Base-by-base conservation (phyloP, 2,113 vertebrate genomes). In the Lethenteron camtschaticum region DNA sequence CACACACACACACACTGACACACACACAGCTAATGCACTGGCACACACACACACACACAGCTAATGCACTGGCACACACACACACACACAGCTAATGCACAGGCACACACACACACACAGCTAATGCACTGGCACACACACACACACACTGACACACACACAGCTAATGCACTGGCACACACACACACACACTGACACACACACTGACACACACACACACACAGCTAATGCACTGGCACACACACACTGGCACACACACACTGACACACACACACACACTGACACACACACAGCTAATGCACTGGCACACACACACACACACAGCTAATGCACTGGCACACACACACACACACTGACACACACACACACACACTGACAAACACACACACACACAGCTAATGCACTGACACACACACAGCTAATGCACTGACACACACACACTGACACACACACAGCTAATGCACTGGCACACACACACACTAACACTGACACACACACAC, bases 401-500 rank as follows among this genome's bases (percentile, higher is more conserved):
- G n/a, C 8, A 66, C 2, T 9, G 8, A 66, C 60, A 66, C 60
- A 66, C 60, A 63, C 59, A 63, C 13, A 63, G n/a, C n/a, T n/a
- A n/a, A n/a, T n/a, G n/a, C n/a, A n/a, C 4, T 14, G 2, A 63
- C 59, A 63, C 13, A 14, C 13, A 63, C 59, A 66, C 60, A 66
- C 60, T n/a, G 3, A 66, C 60, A 66, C 60, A 66, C 60, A 66
- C 20, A 66, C 10, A 63, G n/a, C n/a, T n/a, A n/a, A n/a, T n/a
- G n/a, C 59, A 63, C 59, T 14, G 13, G 4, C 59, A 63, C 59
- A 16, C 13, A 16, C 12, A 60, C 59, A 60, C 59, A 60, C 59
- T n/a, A n/a, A n/a, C n/a, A 60, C 59, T 13, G 12, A 60, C 59
- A 60, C 59, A 60, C 59, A 60, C 12, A 60, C 59, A 60, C 59